Conservation (phyloP, 2,888 invertebrate genomes). For the Brenthis hecate region DNA sequence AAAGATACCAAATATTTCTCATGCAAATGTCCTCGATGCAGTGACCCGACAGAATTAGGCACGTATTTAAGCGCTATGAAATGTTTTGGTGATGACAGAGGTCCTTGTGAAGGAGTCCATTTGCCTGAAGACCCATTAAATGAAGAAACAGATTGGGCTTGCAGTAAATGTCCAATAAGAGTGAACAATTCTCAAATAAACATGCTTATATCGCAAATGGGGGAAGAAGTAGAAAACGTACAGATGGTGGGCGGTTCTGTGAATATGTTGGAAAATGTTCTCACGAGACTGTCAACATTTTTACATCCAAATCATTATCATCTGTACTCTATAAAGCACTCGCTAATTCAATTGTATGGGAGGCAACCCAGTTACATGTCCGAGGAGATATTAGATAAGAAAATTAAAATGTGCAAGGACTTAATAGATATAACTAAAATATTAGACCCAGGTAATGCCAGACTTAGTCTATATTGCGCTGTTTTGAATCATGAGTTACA, state of each 20-base stretch:
- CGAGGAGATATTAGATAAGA: conserved; percentile 83
- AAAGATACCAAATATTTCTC: conserved; percentile 90
- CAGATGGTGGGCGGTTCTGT: conserved; percentile 84
- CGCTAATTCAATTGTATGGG: conserved; percentile 90
- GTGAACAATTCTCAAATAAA: conserved; percentile 85
- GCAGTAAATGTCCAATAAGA: conserved; percentile 86
- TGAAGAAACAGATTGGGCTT: conserved; percentile 89
- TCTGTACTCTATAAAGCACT: conserved; percentile 90
- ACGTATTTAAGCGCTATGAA: conserved; percentile 88
- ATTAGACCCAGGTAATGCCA: conserved; percentile 88
- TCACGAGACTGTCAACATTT: conserved; percentile 87
- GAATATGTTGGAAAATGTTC: conserved; percentile 83
- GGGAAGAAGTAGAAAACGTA: conserved; percentile 88
- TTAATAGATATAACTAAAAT: conserved; percentile 83
- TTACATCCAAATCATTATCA: conserved; percentile 93
- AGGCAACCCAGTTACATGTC: conserved; percentile 85
- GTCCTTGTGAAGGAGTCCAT: conserved; percentile 86
- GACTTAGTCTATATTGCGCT: conserved; percentile 89
- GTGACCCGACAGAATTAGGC: conserved; percentile 90
- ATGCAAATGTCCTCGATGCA: conserved; percentile 88
- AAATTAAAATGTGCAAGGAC: conserved; percentile 86
- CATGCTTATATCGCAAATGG: conserved; percentile 87
- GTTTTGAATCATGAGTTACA: conserved; percentile 89
- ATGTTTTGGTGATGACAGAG: conserved; percentile 83
- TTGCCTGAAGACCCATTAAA: conserved; percentile 87